These are phyloP conservation scores for Hemicrepidius hirtus DNA, from an alignment of 2,888 invertebrate species.

Conservation along the genomic window DNA sequence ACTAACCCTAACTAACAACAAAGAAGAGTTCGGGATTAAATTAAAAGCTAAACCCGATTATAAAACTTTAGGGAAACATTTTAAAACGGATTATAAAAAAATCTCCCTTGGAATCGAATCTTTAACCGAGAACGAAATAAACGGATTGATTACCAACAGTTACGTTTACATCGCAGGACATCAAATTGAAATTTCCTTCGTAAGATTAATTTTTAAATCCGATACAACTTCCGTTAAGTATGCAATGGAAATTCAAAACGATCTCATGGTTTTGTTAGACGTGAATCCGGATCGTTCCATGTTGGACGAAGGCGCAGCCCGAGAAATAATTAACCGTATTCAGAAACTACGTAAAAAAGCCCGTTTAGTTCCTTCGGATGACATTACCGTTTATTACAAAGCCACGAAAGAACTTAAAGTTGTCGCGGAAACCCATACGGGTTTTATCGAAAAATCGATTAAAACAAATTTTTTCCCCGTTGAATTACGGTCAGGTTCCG, in stretches of 20 bases:
- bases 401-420: constrained; percentile 79
- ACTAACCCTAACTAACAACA: constrained; percentile 90
- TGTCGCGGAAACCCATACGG: constrained; percentile 81
- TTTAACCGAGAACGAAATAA: constrained; percentile 85
- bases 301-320: constrained; percentile 94
- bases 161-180: constrained; percentile 85
- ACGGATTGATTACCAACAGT: constrained; percentile 82
- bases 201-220: constrained; percentile 88
- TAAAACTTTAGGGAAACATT: constrained; percentile 89
- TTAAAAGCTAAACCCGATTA: constrained; percentile 96
- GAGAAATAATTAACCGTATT: constrained; percentile 96
- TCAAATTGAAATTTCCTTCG: constrained; percentile 84
- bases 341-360: constrained; percentile 98
- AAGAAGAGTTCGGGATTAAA: constrained; percentile 92
- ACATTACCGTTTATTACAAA: constrained; percentile 87
- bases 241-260: constrained; percentile 93
- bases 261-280: constrained; percentile 92
- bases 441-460: constrained; percentile 87
- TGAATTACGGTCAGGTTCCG: constrained; percentile 72
- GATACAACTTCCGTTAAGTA: constrained; percentile 82
- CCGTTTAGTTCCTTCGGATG: constrained; percentile 92
- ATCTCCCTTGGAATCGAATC: constrained; percentile 88
- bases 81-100: constrained; percentile 93
- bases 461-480: constrained; percentile 83
- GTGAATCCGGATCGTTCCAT: constrained; percentile 91